Evolutionary conservation across 2,888 invertebrate genomes (phyloP), one percentile per base, ranked within the genome.

Genomic region (Cryptophagus acutangulus): DNA sequence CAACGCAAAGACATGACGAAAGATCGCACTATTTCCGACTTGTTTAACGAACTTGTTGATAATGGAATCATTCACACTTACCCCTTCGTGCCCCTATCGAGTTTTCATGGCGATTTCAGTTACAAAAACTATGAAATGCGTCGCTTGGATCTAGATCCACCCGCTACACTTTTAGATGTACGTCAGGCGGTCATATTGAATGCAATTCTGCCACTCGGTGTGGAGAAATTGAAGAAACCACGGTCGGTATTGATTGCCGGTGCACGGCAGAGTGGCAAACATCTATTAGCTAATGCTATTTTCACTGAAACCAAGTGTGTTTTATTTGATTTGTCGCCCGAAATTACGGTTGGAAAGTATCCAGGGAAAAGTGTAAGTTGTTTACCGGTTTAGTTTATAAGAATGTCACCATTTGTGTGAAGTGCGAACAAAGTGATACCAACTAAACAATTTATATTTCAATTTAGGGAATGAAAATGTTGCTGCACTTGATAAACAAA

Each of bases 221-320:
- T 72, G 24, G 55, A 63, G 9, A 70, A 70, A 40, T 60, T 69
- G 36, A 65, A 69, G 36, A 70, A 69, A 36, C 66, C 70, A 5
- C 73, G 74, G 62, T 78, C 84, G 0, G 77, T 86, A 14, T 64
- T 87, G 36, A 71, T 90, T 14, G 79, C 78, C 17, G 89, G 89
- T 0, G 81, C 86, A 1, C 71, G 76, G 34, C 75, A 77, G 17
- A 73, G 76, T 20, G 89, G 88, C 0, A 88, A 89, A 66, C 78
- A 75, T 56, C 74, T 82, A 45, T 66, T 90, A 37, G 77, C 80
- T 0, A 76, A 87, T 54, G 84, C 85, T 0, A 73, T 90, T 17
- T 87, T 86, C 48, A 79, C 79, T 1, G 86, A 87, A 68, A 77
- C 83, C 1, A 81, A 82, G 35, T 81, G 87, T 2, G 79, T 85